These are phyloP conservation scores for Pseudococcus longispinus DNA, from an alignment of 2,888 invertebrate genomes.

Conservation along the genomic window DNA sequence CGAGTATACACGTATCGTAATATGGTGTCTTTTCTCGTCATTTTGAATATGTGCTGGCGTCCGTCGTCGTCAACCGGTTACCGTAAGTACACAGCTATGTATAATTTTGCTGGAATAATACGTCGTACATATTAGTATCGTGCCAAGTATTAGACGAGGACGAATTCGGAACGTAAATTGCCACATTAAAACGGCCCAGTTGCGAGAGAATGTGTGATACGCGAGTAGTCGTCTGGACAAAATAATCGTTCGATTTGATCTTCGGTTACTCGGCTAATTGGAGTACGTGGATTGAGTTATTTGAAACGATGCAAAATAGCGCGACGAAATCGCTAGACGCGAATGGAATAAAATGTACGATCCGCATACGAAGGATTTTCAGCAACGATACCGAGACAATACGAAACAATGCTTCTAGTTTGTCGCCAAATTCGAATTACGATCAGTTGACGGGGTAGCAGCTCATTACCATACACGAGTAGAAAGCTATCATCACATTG, in stretches of 20 bases:
- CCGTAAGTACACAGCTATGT: neutral
- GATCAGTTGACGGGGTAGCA: constrained; percentile 14
- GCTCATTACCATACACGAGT: constrained; percentile 56
- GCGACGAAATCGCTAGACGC: neutral
- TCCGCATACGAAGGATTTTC: neutral
- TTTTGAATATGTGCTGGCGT: constrained; percentile 20
- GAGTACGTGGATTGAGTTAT: constrained; percentile 13
- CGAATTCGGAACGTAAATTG: constrained; percentile 18
- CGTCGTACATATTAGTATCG: neutral
- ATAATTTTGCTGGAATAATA: neutral
- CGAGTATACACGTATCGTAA: neutral
- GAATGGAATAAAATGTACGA: neutral
- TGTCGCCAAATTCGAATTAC: constrained; percentile 53
- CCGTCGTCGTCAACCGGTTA: constrained; percentile 49
- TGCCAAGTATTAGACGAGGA: constrained; percentile 10
- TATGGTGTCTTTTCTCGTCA: constrained; percentile 34
- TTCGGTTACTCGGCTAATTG: constrained; percentile 8
- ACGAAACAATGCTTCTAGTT: constrained; percentile 45
- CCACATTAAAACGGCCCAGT: neutral
- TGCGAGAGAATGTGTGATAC: neutral
- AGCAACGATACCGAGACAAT: constrained; percentile 4
- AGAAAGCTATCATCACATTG: constrained; percentile 56
- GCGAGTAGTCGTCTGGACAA: neutral
- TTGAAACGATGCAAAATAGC: neutral
- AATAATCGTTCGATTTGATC: constrained; percentile 40